Percentiles rank a stretch among this genome's conserved stretches.
These are phyloP conservation scores for Scelioninae gen. 1 DNA, from an alignment of 2,888 invertebrate species.

Conservation along the genomic window DNA sequence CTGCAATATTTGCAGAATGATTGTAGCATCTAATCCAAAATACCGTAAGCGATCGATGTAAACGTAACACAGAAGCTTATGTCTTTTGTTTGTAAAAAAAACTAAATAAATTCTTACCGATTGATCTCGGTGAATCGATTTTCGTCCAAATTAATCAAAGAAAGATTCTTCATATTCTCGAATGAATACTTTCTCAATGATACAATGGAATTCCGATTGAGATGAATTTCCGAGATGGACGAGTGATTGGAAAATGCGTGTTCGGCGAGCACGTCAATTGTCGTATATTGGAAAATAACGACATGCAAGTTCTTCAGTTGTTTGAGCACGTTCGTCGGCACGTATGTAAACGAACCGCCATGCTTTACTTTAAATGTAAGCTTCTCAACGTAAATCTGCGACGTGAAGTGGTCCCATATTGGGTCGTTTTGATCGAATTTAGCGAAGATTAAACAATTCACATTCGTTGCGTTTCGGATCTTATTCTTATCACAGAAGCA, in stretches of 20 bases:
- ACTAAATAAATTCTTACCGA: constrained; percentile 77
- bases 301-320: constrained; percentile 88
- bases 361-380: constrained; percentile 90
- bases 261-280: constrained; percentile 88
- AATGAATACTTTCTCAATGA: constrained; percentile 89
- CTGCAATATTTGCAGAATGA: constrained; percentile 39
- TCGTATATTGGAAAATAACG: constrained; percentile 90
- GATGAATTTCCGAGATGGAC: constrained; percentile 87
- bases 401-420: constrained; percentile 90
- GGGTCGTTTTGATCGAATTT: constrained; percentile 88
- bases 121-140: constrained; percentile 91
- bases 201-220: constrained; percentile 90
- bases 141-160: constrained; percentile 89
- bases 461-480: constrained; percentile 87
- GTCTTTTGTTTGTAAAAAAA: constrained; percentile 7
- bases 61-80: constrained; percentile 33
- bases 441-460: constrained; percentile 91
- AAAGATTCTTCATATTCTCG: constrained; percentile 89
- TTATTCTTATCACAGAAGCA: constrained; percentile 88
- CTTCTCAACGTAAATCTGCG: constrained; percentile 89
- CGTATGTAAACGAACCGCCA: constrained; percentile 88
- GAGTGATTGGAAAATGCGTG: constrained; percentile 91
- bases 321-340: constrained; percentile 89
- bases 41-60: constrained; percentile 31
- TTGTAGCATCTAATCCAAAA: constrained; percentile 24